Base-by-base conservation (phyloP, 2,888 invertebrate genomes). In the Opisthograptis luteolata region DNA sequence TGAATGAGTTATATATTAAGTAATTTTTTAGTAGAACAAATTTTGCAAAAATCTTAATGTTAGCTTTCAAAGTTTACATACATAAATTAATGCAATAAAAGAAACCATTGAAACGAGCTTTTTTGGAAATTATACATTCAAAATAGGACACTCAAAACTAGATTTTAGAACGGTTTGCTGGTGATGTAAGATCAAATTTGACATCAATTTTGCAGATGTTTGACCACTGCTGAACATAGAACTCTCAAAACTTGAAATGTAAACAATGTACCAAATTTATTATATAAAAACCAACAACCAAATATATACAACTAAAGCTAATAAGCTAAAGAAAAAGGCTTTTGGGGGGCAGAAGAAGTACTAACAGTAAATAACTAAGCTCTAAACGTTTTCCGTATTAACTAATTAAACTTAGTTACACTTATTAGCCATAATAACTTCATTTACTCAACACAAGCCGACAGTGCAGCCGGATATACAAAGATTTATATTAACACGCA, bases 1-100 rank as follows among this genome's bases (percentile, higher is more conserved):
- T 61, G 58, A 56, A 61, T 58, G 45, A 58, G 40, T 0, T 32
- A 32, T 25, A 3, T 28, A 14, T 58, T 57, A 22, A 19, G 52
- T 48, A 53, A 55, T 44, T 44, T 45, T 20, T 35, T 12, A 14
- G 19, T 37, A 6, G 13, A 36, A 34, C 27, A 31, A 15, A 9
- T 36, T 42, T 44, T 32, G 15, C 8, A 34, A 25, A 25, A 25
- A 9, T 39, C 12, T 15, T 12, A 39, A 15, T 19, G n/a, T 10
- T 17, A 12, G 7, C 17, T 36, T 8, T 35, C 6, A 13, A 14
- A n/a, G 20, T 24, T 12, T 12, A 9, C 34, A 15, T 14, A 22
- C 12, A 15, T 39, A 10, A 43, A 49, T 43, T 28, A 42, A 31
- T 31, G 28, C 12, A 42, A 4, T n/a, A n/a, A n/a, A n/a, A n/a